Conservation (phyloP, 1,140 invertebrate genomes). For the Drosophila albomicans region DNA sequence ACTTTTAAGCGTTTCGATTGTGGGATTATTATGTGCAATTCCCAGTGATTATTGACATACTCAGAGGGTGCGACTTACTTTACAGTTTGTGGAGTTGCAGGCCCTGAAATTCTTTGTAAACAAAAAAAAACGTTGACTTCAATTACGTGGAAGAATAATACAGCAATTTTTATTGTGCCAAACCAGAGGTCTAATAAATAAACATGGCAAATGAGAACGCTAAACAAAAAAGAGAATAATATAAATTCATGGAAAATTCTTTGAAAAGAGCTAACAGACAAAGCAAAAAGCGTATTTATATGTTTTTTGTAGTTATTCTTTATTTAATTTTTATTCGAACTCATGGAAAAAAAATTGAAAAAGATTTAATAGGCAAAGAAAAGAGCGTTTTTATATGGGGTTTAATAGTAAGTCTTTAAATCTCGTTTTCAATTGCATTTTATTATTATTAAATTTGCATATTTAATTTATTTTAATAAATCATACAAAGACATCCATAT, state of each 20-base stretch:
- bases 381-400: no score
- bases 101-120: neutral
- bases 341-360: no score
- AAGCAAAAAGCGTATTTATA: no score
- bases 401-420: no score
- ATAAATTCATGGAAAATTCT: neutral
- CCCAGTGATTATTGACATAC: neutral
- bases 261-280: neutral
- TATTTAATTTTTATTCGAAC: no score
- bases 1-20: constrained; percentile 5
- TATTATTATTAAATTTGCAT: neutral
- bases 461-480: neutral
- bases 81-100: neutral
- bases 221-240: neutral
- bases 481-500: no score
- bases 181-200: neutral
- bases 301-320: no score
- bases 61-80: neutral
- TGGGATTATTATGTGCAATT: constrained; percentile 1
- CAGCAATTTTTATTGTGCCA: neutral
- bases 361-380: no score
- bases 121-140: neutral
- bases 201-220: neutral
- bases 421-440: neutral
- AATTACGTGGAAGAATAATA: neutral